phyloP scores from a whole-genome alignment of 1,140 invertebrate genomes.

The Mycetomoellerius zeteki region DNA sequence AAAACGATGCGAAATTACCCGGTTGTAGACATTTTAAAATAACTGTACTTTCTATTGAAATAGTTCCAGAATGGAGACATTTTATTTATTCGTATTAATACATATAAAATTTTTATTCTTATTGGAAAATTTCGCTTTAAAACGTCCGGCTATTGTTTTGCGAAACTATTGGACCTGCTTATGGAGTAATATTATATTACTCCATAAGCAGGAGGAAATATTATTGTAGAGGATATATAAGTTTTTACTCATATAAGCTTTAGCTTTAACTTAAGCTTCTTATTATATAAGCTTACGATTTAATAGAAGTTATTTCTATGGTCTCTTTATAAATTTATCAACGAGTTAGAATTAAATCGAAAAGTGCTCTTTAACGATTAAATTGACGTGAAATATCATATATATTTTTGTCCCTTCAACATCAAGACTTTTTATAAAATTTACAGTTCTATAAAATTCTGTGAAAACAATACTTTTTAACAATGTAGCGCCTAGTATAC shows the following conservation, averaged over 20 bases:
- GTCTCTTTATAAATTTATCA: slow-evolving; percentile 31
- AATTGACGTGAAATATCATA: slow-evolving; percentile 1
- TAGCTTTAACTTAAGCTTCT: slow-evolving; percentile 46
- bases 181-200: too few species aligned
- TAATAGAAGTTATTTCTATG: background rate
- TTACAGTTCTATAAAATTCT: background rate
- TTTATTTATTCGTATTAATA: background rate
- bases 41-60: background rate
- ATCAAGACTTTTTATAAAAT: background rate
- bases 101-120: background rate
- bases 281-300: slow-evolving; percentile 40
- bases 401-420: background rate
- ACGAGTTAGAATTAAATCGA: slow-evolving; percentile 7
- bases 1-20: slow-evolving; percentile 9
- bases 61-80: slow-evolving; percentile 5
- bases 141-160: background rate
- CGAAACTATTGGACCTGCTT: too few species aligned
- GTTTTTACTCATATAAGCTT: slow-evolving; percentile 41
- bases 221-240: slow-evolving; percentile 22
- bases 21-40: background rate
- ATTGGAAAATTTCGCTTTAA: background rate
- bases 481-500: background rate
- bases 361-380: background rate
- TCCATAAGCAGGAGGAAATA: background rate
- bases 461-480: background rate